A percentile compares a stretch with the other conserved stretches of the same genome.
Evolutionary conservation across 1,140 invertebrate genomes (phyloP).

Genomic region (Macrobrachium nipponense): DNA sequence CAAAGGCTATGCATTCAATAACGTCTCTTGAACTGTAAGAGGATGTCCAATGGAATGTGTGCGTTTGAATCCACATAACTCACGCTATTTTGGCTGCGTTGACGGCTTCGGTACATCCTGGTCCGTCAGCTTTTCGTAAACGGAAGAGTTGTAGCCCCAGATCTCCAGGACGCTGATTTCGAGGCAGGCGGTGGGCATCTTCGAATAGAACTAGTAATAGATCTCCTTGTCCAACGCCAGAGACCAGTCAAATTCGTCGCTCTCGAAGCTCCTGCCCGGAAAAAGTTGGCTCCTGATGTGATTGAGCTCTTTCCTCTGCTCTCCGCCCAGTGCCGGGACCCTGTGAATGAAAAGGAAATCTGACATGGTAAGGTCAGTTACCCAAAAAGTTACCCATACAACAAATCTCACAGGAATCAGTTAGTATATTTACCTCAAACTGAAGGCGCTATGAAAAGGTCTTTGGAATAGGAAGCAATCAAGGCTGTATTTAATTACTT

Average conservation of each 20-base stretch:
- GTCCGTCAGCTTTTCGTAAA: slow-evolving; percentile 73
- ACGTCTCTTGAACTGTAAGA: neutral
- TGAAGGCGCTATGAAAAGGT: no score
- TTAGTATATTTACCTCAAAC: no score
- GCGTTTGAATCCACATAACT: slow-evolving; percentile 22
- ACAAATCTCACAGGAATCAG: no score
- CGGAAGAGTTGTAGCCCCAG: slow-evolving; percentile 75
- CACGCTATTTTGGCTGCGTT: slow-evolving; percentile 72
- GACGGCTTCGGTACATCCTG: slow-evolving; percentile 75
- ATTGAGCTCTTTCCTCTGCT: slow-evolving; percentile 6
- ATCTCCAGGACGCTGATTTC: slow-evolving; percentile 78
- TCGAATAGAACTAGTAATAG: slow-evolving; percentile 48
- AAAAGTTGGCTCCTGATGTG: slow-evolving; percentile 30
- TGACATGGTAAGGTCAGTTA: no score
- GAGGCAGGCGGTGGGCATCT: slow-evolving; percentile 72
- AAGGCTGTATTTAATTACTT: no score
- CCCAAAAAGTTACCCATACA: no score
- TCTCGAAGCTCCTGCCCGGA: neutral
- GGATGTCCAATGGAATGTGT: no score
- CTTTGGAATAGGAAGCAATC: no score
- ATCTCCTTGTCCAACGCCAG: slow-evolving; percentile 27
- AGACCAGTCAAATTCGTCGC: slow-evolving; percentile 57
- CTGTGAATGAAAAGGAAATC: no score
- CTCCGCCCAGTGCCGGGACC: slow-evolving; percentile 49
- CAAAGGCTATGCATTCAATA: neutral